Evolutionary conservation across 35 echinoderm and acorn worm species (phyloP), one percentile per base, ranked within the genome.

Genomic region (Holothuria glaberrima): DNA sequence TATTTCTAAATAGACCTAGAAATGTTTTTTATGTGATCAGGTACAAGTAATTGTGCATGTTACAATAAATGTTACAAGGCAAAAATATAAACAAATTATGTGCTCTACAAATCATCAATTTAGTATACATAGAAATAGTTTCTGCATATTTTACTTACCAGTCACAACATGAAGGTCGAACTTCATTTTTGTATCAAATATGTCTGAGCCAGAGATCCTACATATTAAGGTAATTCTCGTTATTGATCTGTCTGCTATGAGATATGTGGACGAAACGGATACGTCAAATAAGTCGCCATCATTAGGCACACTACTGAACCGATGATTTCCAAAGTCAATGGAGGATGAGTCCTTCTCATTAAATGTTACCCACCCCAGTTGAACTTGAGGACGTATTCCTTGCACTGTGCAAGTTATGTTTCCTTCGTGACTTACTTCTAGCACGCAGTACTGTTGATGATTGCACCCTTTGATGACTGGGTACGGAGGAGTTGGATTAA

Each of bases 211-310:
- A 25, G 13, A 0, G 2, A 48, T 14, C 38, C 22, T 78, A 48
- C 74, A 78, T 78, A 48, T 33, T 19, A 78, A 7, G 18, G 74
- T 78, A 9, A 78, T n/a, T 19, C 44, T 78, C 41, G 44, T 22
- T 48, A 26, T 48, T 35, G 44, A 0, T 16, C 22, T 48, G 19
- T 48, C 38, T 48, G 35, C 27, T 21, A 78, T 17, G 50, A 21
- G n/a, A 19, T n/a, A 78, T 2, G 44, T 33, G 4, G 74, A 26
- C 7, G 38, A 19, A 25, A 78, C 20, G 18, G 44, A 48, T 9
- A 78, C 74, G 41, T 78, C 74, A 35, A 25, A 78, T 24, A 28
- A 44, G 18, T 75, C 74, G 16, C 31, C 66, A 76, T 31, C 72
- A 78, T 78, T 50, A 17, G 74, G 12, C 38, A 24, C 27, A 13